Percentiles rank a stretch among this genome's conserved stretches.
phyloP scores from a whole-genome alignment of 2,888 invertebrate genomes.

The Spisula solida region DNA sequence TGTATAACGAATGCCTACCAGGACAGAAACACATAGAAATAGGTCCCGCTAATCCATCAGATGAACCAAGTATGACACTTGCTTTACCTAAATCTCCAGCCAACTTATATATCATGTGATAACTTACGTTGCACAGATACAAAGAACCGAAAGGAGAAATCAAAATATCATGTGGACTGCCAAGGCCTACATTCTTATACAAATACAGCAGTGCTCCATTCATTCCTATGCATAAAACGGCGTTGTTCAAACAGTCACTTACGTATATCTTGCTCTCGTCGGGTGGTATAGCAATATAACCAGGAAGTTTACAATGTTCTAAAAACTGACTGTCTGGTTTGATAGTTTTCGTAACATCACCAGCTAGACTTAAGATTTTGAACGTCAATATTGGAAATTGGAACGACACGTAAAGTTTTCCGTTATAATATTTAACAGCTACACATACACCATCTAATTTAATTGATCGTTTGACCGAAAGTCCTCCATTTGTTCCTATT shows the following conservation, averaged over 20 bases:
- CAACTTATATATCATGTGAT: background rate
- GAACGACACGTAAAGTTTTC: background rate
- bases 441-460: background rate
- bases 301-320: background rate
- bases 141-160: background rate
- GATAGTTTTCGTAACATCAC: background rate
- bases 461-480: background rate
- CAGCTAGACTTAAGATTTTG: background rate
- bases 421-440: background rate
- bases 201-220: background rate
- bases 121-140: background rate
- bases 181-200: background rate
- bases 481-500: background rate
- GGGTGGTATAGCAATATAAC: background rate
- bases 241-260: background rate
- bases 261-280: slow-evolving; percentile 17
- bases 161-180: background rate
- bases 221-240: slow-evolving; percentile 2
- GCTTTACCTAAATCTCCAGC: background rate
- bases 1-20: background rate
- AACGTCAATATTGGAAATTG: background rate
- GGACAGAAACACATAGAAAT: background rate
- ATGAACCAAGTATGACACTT: background rate
- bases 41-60: background rate
- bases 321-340: background rate